Conservation (phyloP, 2,888 invertebrate species). For the Ditula angustiorana region DNA sequence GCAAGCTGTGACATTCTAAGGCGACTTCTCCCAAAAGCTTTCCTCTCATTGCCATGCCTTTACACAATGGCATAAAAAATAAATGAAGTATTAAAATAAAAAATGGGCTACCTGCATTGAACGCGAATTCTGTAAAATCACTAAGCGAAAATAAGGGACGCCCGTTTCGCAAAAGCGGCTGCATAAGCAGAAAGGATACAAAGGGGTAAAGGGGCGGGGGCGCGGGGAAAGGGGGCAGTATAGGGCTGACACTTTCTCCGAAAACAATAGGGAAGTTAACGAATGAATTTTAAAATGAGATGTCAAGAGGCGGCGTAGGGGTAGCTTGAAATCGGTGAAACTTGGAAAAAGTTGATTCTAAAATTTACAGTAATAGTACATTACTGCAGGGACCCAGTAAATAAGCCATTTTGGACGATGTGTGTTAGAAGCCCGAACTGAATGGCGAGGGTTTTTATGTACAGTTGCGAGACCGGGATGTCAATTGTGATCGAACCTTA, state of each 20-base stretch:
- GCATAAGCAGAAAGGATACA: slow-evolving; percentile 77
- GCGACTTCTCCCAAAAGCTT: not conserved
- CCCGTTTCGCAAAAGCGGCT: slow-evolving; percentile 70
- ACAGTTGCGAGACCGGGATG: too few species aligned
- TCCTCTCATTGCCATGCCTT: slow-evolving; percentile 19
- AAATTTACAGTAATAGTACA: too few species aligned
- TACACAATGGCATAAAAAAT: slow-evolving; percentile 32
- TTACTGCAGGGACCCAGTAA: too few species aligned
- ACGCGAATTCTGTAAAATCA: slow-evolving; percentile 60
- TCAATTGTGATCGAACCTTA: too few species aligned
- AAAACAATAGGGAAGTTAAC: too few species aligned
- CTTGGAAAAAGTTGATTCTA: too few species aligned
- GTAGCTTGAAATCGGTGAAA: too few species aligned
- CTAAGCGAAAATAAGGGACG: slow-evolving; percentile 74
- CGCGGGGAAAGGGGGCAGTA: slow-evolving; percentile 47
- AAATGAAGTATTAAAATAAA: slow-evolving; percentile 51
- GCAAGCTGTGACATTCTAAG: not conserved
- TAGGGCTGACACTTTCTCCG: slow-evolving; percentile 38
- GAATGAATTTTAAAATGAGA: too few species aligned
- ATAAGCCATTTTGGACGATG: too few species aligned
- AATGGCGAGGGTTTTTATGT: too few species aligned
- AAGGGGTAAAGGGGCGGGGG: slow-evolving; percentile 65
- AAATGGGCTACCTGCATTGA: slow-evolving; percentile 58
- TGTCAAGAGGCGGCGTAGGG: too few species aligned
- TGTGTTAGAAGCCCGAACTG: too few species aligned